A percentile compares a stretch with the other conserved stretches of the same genome.
These are phyloP conservation scores for Drosophila acutilabella DNA, from an alignment of 2,888 invertebrate genomes.

Conservation along the genomic window DNA sequence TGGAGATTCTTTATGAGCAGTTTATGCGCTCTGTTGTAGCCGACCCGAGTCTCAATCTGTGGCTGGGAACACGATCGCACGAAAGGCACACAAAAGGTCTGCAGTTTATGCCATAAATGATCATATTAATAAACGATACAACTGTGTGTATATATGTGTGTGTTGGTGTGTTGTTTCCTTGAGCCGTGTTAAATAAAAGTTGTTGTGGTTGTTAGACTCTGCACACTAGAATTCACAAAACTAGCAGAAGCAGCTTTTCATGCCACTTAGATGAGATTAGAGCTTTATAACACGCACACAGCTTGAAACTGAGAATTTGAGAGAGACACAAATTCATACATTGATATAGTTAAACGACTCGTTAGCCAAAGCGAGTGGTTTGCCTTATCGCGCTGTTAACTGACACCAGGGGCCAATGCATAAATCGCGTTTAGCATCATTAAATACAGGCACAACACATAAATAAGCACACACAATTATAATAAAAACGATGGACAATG, in stretches of 20 bases:
- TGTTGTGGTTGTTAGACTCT: slow-evolving; percentile 32
- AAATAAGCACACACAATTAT: slow-evolving; percentile 17
- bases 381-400: slow-evolving; percentile 72
- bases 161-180: slow-evolving; percentile 56
- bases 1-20: slow-evolving; percentile 74
- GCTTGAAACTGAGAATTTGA: slow-evolving; percentile 2
- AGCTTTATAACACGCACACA: slow-evolving; percentile 45
- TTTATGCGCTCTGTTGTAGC: slow-evolving; percentile 52
- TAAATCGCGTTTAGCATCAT: slow-evolving; percentile 59
- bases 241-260: slow-evolving; percentile 17
- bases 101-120: slow-evolving; percentile 59
- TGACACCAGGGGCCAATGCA: slow-evolving; percentile 62
- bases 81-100: slow-evolving; percentile 76
- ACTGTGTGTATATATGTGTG: background rate
- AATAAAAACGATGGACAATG: slow-evolving; percentile 30
- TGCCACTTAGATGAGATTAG: background rate
- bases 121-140: background rate
- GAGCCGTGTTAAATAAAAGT: slow-evolving; percentile 61
- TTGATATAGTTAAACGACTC: background rate
- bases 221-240: slow-evolving; percentile 50
- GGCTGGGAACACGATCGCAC: slow-evolving; percentile 31
- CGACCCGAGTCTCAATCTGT: slow-evolving; percentile 3
- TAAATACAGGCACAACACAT: slow-evolving; percentile 22
- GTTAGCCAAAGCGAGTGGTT: slow-evolving; percentile 50
- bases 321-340: slow-evolving; percentile 7